phyloP scores from a whole-genome alignment of 2,888 invertebrate species.

The Aphidoletes aphidimyza region DNA sequence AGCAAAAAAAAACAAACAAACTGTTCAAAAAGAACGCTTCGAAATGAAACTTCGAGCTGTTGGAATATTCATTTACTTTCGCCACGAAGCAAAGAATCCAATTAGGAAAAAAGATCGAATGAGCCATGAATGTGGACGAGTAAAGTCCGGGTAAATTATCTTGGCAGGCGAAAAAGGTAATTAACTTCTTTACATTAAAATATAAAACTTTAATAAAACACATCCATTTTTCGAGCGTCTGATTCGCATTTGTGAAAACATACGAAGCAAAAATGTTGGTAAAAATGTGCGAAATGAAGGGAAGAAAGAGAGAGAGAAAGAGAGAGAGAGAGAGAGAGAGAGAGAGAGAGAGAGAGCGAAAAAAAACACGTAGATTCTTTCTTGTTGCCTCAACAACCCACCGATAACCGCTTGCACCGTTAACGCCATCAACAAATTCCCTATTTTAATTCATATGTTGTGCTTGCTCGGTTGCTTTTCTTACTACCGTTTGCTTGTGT shows the following conservation, averaged over 20 bases:
- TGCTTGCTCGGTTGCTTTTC: too few relatives aligned
- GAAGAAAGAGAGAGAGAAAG: too few relatives aligned
- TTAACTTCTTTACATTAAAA: conserved; percentile 49
- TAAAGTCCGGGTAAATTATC: neutral
- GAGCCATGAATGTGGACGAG: too few relatives aligned
- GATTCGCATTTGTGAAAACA: neutral
- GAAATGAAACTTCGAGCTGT: neutral
- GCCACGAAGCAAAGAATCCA: neutral
- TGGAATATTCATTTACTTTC: neutral
- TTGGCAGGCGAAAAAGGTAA: conserved; percentile 3
- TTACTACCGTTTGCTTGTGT: too few relatives aligned
- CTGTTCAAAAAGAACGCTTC: too few relatives aligned
- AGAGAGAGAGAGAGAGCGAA: too few relatives aligned
- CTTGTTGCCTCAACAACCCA: neutral
- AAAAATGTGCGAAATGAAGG: neutral
- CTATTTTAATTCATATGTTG: neutral
- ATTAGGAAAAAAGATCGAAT: neutral
- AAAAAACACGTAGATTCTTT: too few relatives aligned
- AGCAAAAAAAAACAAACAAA: too few relatives aligned
- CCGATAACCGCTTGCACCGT: neutral
- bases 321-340: too few relatives aligned
- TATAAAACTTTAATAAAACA: conserved; percentile 49
- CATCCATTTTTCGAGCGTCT: conserved; percentile 44
- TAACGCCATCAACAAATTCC: neutral
- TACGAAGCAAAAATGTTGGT: conserved; percentile 21